These are phyloP conservation scores for Aphodius granarius DNA, from an alignment of 2,888 invertebrate genomes.

Conservation along the genomic window DNA sequence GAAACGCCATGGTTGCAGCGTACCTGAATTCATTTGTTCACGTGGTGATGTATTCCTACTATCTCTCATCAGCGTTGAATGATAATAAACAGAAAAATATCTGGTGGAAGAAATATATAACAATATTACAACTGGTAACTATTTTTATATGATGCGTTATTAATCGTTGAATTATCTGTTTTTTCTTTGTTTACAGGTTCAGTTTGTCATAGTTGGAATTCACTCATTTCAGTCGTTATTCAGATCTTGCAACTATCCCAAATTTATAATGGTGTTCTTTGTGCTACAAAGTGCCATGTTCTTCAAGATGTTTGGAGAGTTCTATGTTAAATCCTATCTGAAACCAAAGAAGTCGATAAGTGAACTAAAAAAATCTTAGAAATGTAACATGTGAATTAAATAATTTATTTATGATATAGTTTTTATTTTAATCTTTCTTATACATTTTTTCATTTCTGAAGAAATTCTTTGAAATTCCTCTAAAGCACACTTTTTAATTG, in stretches of 20 bases:
- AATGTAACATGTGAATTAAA: too few species aligned
- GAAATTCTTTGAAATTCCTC: too few species aligned
- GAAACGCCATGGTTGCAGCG: background rate
- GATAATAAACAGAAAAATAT: slow-evolving; percentile 69
- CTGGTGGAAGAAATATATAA: slow-evolving; percentile 79
- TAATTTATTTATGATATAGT: too few species aligned
- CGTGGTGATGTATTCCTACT: slow-evolving; percentile 80
- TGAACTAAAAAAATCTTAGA: too few species aligned
- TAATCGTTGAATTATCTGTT: background rate
- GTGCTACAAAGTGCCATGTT: slow-evolving; percentile 23
- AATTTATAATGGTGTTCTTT: slow-evolving; percentile 16
- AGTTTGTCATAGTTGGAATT: slow-evolving; percentile 26
- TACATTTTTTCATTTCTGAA: too few species aligned
- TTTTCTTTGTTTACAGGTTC: slow-evolving; percentile 24
- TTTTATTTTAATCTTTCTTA: too few species aligned
- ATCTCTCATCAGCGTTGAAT: slow-evolving; percentile 72
- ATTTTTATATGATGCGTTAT: slow-evolving; percentile 24
- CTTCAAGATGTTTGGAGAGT: slow-evolving; percentile 28
- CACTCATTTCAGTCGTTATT: slow-evolving; percentile 20
- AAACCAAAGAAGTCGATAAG: background rate
- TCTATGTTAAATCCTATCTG: slow-evolving; percentile 29
- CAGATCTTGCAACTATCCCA: slow-evolving; percentile 24
- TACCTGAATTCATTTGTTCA: slow-evolving; percentile 75
- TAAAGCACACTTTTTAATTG: too few species aligned
- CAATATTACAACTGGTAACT: slow-evolving; percentile 76